Evolutionary conservation across 2,888 invertebrate species (phyloP).

Genomic region (Amaurobius ferox): DNA sequence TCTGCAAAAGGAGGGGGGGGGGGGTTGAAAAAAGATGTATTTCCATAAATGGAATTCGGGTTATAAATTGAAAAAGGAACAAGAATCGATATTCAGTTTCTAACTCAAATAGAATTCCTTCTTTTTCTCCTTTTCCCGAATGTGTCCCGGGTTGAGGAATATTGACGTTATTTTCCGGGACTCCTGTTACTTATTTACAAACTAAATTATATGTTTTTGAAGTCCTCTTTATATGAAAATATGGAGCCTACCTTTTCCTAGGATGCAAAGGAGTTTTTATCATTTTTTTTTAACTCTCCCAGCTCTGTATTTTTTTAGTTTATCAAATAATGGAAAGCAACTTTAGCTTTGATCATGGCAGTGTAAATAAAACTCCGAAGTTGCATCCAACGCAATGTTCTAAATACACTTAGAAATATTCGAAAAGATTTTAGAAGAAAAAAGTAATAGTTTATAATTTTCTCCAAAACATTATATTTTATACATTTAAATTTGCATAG

Average conservation of each 20-base stretch:
- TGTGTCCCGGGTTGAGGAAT: slow-evolving; percentile 65
- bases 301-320: neutral
- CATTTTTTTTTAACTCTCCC: slow-evolving; percentile 4
- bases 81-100: slow-evolving; percentile 71
- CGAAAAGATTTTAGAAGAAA: too few species aligned
- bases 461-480: too few species aligned
- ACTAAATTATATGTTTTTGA: slow-evolving; percentile 71
- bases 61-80: slow-evolving; percentile 72
- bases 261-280: slow-evolving; percentile 7
- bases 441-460: too few species aligned
- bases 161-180: slow-evolving; percentile 57
- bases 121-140: slow-evolving; percentile 33
- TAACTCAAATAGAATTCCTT: slow-evolving; percentile 70
- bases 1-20: slow-evolving; percentile 49
- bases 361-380: slow-evolving; percentile 46
- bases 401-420: slow-evolving; percentile 22
- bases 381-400: slow-evolving; percentile 5
- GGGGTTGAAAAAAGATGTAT: slow-evolving; percentile 71
- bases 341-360: slow-evolving; percentile 40
- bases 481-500: too few species aligned
- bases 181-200: slow-evolving; percentile 66
- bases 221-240: slow-evolving; percentile 63
- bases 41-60: slow-evolving; percentile 72
- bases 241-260: slow-evolving; percentile 39
- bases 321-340: slow-evolving; percentile 10